phyloP scores from a whole-genome alignment of 2,888 invertebrate species.

The Xestia xanthographa region DNA sequence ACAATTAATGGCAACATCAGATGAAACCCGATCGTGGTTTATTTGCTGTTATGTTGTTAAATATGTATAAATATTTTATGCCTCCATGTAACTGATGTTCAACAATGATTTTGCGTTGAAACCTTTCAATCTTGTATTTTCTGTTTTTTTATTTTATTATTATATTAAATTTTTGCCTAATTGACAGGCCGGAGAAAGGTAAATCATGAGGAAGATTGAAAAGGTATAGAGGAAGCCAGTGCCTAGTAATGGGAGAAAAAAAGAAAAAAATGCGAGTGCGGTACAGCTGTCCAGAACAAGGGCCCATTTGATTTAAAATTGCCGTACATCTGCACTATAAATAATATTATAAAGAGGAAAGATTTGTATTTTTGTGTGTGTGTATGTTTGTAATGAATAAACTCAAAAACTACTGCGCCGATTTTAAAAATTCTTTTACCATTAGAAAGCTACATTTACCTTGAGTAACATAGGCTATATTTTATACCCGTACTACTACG shows the following conservation, averaged over 20 bases:
- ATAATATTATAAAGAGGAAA: too few relatives aligned
- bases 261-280: background rate
- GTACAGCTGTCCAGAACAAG: background rate
- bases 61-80: background rate
- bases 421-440: too few relatives aligned
- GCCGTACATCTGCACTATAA: too few relatives aligned
- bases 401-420: too few relatives aligned
- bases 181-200: background rate
- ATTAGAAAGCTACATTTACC: too few relatives aligned
- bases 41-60: background rate
- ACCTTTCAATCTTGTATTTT: background rate
- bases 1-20: constrained; percentile 24
- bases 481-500: too few relatives aligned
- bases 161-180: background rate
- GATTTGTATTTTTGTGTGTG: too few relatives aligned
- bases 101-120: background rate
- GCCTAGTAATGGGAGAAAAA: background rate
- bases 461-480: too few relatives aligned
- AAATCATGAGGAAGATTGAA: background rate
- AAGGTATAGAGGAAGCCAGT: background rate
- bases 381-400: too few relatives aligned
- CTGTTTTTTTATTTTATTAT: background rate
- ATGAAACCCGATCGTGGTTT: constrained; percentile 4
- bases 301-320: background rate
- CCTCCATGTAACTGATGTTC: background rate